Conservation (phyloP, 2,888 invertebrate species). For the Lampropteryx suffumata region DNA sequence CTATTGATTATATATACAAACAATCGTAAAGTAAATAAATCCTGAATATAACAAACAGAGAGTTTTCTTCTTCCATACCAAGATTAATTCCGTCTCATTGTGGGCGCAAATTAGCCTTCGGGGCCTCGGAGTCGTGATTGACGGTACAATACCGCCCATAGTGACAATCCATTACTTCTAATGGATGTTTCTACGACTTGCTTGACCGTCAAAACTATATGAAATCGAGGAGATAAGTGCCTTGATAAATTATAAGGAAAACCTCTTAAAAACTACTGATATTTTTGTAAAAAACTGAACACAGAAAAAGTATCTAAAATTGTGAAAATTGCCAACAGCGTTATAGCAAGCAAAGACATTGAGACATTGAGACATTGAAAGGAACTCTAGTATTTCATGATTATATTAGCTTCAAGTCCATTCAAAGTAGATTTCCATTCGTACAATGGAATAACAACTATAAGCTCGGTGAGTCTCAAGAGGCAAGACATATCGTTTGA, state of each 20-base stretch:
- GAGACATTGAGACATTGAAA: not conserved
- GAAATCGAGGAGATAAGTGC: slow-evolving; percentile 12
- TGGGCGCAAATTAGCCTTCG: slow-evolving; percentile 48
- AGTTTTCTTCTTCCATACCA: slow-evolving; percentile 35
- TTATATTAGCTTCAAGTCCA: slow-evolving; percentile 10
- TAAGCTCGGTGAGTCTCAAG: slow-evolving; percentile 25
- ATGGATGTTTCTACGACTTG: slow-evolving; percentile 47
- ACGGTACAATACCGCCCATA: slow-evolving; percentile 47
- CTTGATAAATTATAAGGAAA: slow-evolving; percentile 5
- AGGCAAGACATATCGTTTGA: slow-evolving; percentile 33
- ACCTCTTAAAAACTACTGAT: not conserved
- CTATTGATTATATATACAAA: no score
- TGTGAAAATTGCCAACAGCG: not conserved
- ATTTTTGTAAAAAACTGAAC: not conserved
- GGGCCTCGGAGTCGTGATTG: slow-evolving; percentile 41
- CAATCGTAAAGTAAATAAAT: no score
- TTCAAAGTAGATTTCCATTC: slow-evolving; percentile 13
- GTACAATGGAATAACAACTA: slow-evolving; percentile 14
- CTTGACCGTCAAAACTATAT: slow-evolving; percentile 41
- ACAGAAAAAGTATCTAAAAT: no score
- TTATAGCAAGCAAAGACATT: not conserved
- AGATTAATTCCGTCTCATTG: slow-evolving; percentile 50
- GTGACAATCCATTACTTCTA: slow-evolving; percentile 59
- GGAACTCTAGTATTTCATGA: slow-evolving; percentile 8
- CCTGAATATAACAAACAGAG: slow-evolving; percentile 29